These are phyloP conservation scores for Drosophila sucinea DNA, from an alignment of 1,140 invertebrate genomes.

Conservation along the genomic window DNA sequence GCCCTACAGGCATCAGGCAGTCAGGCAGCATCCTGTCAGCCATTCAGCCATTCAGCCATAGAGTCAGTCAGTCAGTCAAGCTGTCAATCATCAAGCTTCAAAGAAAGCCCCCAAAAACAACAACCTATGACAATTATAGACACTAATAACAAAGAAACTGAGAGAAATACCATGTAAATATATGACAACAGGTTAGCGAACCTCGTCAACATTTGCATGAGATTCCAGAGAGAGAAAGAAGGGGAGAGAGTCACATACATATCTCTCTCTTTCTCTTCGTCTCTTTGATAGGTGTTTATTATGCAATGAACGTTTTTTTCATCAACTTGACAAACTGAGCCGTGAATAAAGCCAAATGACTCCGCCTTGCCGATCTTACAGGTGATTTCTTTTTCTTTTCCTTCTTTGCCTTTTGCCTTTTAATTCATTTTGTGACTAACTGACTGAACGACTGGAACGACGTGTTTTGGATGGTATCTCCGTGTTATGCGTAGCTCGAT, in stretches of 20 bases:
- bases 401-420: conserved; percentile 41
- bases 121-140: conserved; percentile 63
- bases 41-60: conserved; percentile 26
- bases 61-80: conserved; percentile 49
- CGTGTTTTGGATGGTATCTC: conserved; percentile 58
- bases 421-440: conserved; percentile 18
- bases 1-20: conserved; percentile 48
- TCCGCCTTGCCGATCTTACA: conserved; percentile 46
- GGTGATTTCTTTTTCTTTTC: conserved; percentile 57
- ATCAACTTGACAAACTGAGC: conserved; percentile 75
- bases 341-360: conserved; percentile 63
- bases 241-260: neutral
- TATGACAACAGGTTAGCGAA: conserved; percentile 80
- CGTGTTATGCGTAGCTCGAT: conserved; percentile 45
- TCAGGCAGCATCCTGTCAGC: conserved; percentile 28
- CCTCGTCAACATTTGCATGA: conserved; percentile 70
- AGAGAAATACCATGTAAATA: conserved; percentile 64
- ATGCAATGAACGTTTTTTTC: conserved; percentile 78
- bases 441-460: conserved; percentile 3
- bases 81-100: conserved; percentile 39
- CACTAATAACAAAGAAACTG: conserved; percentile 64
- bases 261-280: neutral
- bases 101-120: conserved; percentile 64
- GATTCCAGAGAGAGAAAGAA: conserved; percentile 5
- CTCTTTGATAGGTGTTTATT: conserved; percentile 69